Percentiles rank a stretch among this genome's conserved stretches.
Conservation (phyloP, 2,888 invertebrate genomes). For the Plutella xylostella region DNA sequence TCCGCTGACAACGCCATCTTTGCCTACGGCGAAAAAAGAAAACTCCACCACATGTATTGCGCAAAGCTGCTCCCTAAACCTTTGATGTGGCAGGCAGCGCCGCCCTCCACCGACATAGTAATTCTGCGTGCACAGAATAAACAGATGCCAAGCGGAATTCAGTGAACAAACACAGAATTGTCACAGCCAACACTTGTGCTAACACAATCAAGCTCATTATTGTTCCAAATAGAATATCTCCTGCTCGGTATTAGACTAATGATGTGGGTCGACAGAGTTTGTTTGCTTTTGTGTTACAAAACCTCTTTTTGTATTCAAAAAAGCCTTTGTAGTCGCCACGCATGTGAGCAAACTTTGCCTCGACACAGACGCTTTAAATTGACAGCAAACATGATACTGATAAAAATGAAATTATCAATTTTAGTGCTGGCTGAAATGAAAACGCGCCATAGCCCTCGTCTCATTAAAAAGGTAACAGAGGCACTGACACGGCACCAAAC, state of each 20-base stretch:
- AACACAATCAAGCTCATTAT: constrained; percentile 47
- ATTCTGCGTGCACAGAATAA: constrained; percentile 18
- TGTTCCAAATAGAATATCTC: constrained; percentile 6
- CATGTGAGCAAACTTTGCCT: no score
- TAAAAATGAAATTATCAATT: no score
- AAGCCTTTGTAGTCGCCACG: no score
- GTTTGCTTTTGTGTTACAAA: no score
- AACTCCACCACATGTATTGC: no score
- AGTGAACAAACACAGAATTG: background rate
- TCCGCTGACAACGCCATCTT: no score
- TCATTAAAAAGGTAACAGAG: constrained; percentile 4
- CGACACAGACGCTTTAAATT: no score
- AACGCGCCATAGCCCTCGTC: background rate
- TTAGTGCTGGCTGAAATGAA: background rate
- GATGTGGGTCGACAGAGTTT: background rate
- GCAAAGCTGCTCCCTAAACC: no score
- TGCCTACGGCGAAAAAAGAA: no score
- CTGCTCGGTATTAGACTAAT: background rate
- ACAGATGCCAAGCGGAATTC: constrained; percentile 13
- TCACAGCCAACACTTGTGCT: constrained; percentile 36
- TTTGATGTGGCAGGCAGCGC: no score
- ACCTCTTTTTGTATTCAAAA: no score
- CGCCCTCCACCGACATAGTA: constrained; percentile 21
- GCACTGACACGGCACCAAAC: constrained; percentile 2
- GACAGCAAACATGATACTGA: no score